Percentiles rank a stretch among this genome's conserved stretches.
Conservation (phyloP, 2,888 invertebrate genomes). For the Molorchus minor region DNA sequence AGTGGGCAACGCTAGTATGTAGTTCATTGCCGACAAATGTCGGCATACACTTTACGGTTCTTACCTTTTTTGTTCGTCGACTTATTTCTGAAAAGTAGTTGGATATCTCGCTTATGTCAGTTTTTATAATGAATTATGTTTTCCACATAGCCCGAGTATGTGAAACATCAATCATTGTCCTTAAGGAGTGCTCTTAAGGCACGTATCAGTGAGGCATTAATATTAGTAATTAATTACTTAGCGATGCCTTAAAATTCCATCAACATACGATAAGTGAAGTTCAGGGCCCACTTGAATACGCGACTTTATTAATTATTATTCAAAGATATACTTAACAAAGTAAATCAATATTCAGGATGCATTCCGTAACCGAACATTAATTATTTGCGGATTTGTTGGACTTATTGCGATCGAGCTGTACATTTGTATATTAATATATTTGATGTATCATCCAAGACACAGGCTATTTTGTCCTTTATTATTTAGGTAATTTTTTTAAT, state of each 20-base stretch:
- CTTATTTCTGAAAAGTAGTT: conserved; percentile 18
- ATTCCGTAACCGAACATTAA: not conserved
- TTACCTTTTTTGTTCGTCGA: conserved; percentile 1
- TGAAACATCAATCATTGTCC: conserved; percentile 46
- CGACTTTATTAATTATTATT: conserved; percentile 44
- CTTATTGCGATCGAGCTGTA: not conserved
- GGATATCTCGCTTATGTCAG: conserved; percentile 28
- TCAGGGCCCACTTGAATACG: conserved; percentile 33
- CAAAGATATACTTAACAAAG: too few relatives aligned
- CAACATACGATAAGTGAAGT: conserved; percentile 33
- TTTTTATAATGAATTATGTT: conserved; percentile 42
- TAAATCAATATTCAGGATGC: not conserved
- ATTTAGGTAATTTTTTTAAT: too few relatives aligned
- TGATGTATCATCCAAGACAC: too few relatives aligned
- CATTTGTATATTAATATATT: not conserved
- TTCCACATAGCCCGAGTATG: conserved; percentile 36
- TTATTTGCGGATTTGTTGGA: not conserved
- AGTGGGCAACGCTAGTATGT: not conserved
- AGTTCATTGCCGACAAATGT: not conserved
- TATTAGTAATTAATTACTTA: conserved; percentile 37
- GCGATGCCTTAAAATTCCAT: conserved; percentile 28
- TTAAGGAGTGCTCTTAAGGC: conserved; percentile 34
- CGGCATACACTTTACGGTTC: not conserved
- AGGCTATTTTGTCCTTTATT: too few relatives aligned
- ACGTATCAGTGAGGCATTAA: conserved; percentile 29